Base-by-base conservation (phyloP, 2,797 vertebrate species). In the Cyclopterus lumpus region DNA sequence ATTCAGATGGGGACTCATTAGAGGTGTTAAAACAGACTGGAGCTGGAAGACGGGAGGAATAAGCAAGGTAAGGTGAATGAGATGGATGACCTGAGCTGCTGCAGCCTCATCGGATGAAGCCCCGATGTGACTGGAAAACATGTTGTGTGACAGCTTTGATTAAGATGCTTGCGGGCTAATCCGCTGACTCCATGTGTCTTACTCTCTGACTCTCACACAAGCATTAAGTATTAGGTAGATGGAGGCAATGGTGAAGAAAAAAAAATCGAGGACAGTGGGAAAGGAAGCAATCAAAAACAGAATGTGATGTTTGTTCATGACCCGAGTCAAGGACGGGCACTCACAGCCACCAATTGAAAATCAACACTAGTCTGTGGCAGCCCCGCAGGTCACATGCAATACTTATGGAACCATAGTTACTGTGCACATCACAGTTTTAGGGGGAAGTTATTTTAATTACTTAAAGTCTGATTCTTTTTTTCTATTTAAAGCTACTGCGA, bases 1-100 rank as follows among this genome's bases (percentile, higher is more conserved):
- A 82, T 88, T 89, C 91, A 87, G 86, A 68, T 18, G 89, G 89
- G 84, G 82, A 66, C 85, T 92, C 86, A 90, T 92, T 91, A 91
- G 73, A 76, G 73, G 79, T 51, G 71, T 51, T 32, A 87, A 81
- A 86, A 65, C 49, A 73, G 79, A 40, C 65, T 60, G 64, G 58
- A 68, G 77, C 74, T 38, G 8, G 66, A 75, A 76, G 75, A 76
- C 20, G 10, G 46, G 67, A 60, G 70, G 64, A 78, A 69, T 76
- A 74, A 59, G 71, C 42, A 18, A 77, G 69, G 74, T 58, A 64
- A 82, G 76, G 81, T 55, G 86, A 85, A 79, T 20, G 81, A 88
- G 82, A 86, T 59, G 46, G 83, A 84, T 81, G 85, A 82, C 76
- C 72, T 20, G 74, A 71, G 79, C 78, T 8, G 36, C 62, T 1